A percentile compares a stretch with the other conserved stretches of the same genome.
Conservation (phyloP, 1,140 invertebrate species). For the Charaxes varanes region DNA sequence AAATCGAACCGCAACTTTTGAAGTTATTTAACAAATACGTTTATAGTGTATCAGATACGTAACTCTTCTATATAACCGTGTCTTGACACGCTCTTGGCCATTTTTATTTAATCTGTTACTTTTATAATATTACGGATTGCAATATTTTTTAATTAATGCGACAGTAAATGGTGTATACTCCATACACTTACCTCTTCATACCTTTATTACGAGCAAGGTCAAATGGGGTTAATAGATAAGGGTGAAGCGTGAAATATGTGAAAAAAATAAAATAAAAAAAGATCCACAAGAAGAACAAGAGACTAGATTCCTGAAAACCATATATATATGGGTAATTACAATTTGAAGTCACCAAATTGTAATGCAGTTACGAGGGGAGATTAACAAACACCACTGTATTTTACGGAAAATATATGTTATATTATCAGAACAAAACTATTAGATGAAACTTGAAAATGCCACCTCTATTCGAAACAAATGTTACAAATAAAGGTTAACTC, state of each 20-base stretch:
- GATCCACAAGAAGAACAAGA: conserved; percentile 61
- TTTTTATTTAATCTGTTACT: no score
- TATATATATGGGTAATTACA: conserved; percentile 63
- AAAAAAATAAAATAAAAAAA: conserved; percentile 37
- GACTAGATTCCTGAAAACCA: conserved; percentile 66
- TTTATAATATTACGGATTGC: no score
- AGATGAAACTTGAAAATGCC: conserved; percentile 31
- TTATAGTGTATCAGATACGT: no score
- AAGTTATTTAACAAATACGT: no score
- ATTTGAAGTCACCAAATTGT: conserved; percentile 72
- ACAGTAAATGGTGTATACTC: no score
- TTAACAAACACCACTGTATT: conserved; percentile 60
- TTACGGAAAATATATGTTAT: conserved; percentile 23
- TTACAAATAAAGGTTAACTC: conserved; percentile 51
- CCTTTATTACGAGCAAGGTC: no score
- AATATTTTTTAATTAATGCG: no score
- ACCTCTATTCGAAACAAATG: conserved; percentile 48
- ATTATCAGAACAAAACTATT: conserved; percentile 38
- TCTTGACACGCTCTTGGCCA: no score
- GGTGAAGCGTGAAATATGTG: conserved; percentile 25
- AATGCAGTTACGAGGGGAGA: conserved; percentile 76
- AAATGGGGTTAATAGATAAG: no score
- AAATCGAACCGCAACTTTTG: no score
- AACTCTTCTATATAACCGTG: no score
- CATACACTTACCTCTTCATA: no score